phyloP scores from a whole-genome alignment of 30 jellyfish, hydroid and myxozoan species.

The Aurelia coerulea region DNA sequence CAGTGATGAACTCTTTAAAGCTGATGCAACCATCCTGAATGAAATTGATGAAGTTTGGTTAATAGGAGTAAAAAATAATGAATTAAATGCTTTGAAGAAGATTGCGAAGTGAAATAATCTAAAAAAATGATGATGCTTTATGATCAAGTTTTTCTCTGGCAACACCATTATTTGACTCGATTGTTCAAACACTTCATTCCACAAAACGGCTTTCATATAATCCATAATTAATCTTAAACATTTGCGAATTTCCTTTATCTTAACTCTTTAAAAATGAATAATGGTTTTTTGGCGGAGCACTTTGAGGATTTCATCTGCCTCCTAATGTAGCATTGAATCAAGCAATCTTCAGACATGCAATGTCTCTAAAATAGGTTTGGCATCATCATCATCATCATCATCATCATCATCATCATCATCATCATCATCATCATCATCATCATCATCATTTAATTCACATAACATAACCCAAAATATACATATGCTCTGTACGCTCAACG shows the following conservation, averaged over 20 bases:
- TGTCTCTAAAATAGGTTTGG: not conserved
- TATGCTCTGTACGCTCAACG: not conserved
- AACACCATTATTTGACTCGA: too few species aligned
- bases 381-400: constrained; percentile 38
- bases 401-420: constrained; percentile 42
- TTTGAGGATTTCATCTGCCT: too few species aligned
- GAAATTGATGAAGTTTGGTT: not conserved
- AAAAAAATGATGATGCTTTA: too few species aligned
- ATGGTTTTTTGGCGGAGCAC: too few species aligned
- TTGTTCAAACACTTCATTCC: not conserved
- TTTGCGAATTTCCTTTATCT: not conserved
- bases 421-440: constrained; percentile 36
- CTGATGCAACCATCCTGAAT: constrained; percentile 98
- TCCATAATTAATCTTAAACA: not conserved
- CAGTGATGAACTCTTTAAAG: constrained; percentile 94
- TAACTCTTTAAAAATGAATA: too few species aligned
- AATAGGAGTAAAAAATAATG: too few species aligned
- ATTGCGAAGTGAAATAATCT: too few species aligned
- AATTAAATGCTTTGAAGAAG: too few species aligned
- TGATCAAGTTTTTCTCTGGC: too few species aligned
- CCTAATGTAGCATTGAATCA: too few species aligned
- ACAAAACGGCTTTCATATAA: not conserved
- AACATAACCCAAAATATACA: not conserved
- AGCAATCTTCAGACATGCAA: not conserved
- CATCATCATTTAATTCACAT: not conserved